phyloP scores from a whole-genome alignment of 2,113 vertebrate species.

The Rattus rattus region DNA sequence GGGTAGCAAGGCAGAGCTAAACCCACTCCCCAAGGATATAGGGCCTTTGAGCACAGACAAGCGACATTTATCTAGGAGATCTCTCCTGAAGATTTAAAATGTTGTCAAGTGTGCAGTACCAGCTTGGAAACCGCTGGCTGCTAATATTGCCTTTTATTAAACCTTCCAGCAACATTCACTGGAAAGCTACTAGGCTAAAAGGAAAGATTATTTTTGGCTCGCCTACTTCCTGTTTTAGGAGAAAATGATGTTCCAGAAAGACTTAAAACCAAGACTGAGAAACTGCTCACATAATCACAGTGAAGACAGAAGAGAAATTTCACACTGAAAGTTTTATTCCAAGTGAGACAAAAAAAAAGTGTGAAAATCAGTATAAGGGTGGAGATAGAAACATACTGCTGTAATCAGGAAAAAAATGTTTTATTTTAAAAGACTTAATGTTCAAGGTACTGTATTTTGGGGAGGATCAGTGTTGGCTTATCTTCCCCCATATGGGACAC shows the following conservation, averaged over 20 bases:
- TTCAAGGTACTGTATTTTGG: conserved; percentile 6
- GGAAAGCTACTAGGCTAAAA: conserved; percentile 66
- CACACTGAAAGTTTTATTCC: conserved; percentile 73
- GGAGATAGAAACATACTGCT: conserved; percentile 69
- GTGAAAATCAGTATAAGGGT: conserved; percentile 73
- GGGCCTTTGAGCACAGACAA: neutral
- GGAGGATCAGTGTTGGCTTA: conserved; percentile 23
- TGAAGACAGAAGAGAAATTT: conserved; percentile 72
- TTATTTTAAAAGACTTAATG: conserved; percentile 55
- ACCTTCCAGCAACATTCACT: conserved; percentile 28
- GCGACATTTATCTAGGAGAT: neutral
- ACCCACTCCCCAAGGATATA: neutral
- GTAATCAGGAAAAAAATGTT: conserved; percentile 60
- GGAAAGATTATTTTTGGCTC: conserved; percentile 77
- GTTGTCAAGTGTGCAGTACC: neutral
- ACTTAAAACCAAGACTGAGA: conserved; percentile 48
- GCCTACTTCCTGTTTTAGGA: conserved; percentile 68
- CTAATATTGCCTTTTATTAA: conserved; percentile 2
- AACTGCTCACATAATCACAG: conserved; percentile 67
- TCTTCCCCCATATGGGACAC: neutral
- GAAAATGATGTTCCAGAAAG: conserved; percentile 71
- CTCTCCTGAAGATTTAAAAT: neutral
- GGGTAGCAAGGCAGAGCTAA: neutral
- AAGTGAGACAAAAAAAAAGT: conserved; percentile 67
- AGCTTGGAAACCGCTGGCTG: conserved; percentile 22